Conservation (phyloP, 2,888 invertebrate genomes). For the Rhabditoides inermis region DNA sequence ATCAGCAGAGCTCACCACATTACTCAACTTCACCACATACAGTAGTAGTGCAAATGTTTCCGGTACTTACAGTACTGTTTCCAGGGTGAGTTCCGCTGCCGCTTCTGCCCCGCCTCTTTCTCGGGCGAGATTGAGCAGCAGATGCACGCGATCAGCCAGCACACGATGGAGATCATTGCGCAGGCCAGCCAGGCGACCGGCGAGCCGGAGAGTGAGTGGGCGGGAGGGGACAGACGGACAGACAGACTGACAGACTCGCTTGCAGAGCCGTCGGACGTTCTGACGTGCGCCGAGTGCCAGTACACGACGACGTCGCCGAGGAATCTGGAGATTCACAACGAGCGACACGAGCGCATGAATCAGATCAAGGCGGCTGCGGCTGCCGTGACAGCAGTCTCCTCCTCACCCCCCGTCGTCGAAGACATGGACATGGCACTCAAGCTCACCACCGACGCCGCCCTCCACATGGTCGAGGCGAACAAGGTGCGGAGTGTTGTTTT, state of each 20-base stretch:
- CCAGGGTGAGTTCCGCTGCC: slow-evolving; percentile 8
- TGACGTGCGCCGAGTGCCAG: slow-evolving; percentile 18
- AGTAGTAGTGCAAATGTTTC: too few species aligned
- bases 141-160: slow-evolving; percentile 8
- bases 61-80: too few species aligned
- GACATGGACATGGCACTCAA: slow-evolving; percentile 36
- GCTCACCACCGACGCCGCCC: slow-evolving; percentile 33
- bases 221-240: too few species aligned
- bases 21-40: too few species aligned
- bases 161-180: slow-evolving; percentile 6
- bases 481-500: slow-evolving; percentile 2
- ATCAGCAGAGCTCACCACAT: too few species aligned
- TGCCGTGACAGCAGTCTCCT: background rate
- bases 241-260: too few species aligned
- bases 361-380: slow-evolving; percentile 13
- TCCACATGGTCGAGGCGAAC: slow-evolving; percentile 36
- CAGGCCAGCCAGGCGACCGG: slow-evolving; percentile 8
- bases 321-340: slow-evolving; percentile 33
- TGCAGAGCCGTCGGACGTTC: background rate
- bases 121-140: slow-evolving; percentile 8
- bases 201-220: background rate
- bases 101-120: slow-evolving; percentile 6
- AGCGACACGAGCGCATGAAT: slow-evolving; percentile 31
- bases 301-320: slow-evolving; percentile 21
- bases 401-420: slow-evolving; percentile 9